Conservation (phyloP, 2,888 invertebrate species). For the Melieria picta region DNA sequence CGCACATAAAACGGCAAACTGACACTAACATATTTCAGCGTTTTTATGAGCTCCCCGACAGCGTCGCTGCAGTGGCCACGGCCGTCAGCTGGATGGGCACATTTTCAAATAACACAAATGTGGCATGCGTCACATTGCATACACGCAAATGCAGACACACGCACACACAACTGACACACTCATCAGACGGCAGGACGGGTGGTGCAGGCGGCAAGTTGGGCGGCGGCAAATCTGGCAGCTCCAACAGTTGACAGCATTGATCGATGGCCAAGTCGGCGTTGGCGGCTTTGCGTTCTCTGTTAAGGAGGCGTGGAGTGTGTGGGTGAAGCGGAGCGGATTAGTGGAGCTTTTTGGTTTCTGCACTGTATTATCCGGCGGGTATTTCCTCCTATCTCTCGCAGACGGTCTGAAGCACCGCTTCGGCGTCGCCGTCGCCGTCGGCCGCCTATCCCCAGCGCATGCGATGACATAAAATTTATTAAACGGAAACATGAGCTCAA, state of each 20-base stretch:
- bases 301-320: background rate
- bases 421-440: too few relatives aligned
- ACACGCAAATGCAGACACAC: slow-evolving; percentile 10
- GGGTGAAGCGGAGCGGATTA: slow-evolving; percentile 2
- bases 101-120: slow-evolving; percentile 8
- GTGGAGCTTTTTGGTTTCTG: slow-evolving; percentile 3
- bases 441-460: background rate
- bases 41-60: slow-evolving; percentile 18
- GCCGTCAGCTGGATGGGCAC: too few relatives aligned
- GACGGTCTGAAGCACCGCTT: too few relatives aligned
- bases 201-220: background rate
- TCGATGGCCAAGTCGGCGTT: slow-evolving; percentile 7
- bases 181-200: background rate
- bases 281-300: background rate
- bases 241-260: slow-evolving; percentile 20
- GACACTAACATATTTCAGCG: slow-evolving; percentile 20
- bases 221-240: slow-evolving; percentile 26
- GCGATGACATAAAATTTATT: slow-evolving; percentile 28
- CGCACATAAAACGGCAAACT: background rate
- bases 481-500: slow-evolving; percentile 22
- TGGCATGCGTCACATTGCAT: slow-evolving; percentile 11
- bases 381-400: too few relatives aligned
- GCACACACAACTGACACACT: background rate
- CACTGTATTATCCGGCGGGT: background rate
- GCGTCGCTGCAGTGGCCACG: background rate